Conservation (phyloP, 2,888 invertebrate genomes). For the Macaria notata region DNA sequence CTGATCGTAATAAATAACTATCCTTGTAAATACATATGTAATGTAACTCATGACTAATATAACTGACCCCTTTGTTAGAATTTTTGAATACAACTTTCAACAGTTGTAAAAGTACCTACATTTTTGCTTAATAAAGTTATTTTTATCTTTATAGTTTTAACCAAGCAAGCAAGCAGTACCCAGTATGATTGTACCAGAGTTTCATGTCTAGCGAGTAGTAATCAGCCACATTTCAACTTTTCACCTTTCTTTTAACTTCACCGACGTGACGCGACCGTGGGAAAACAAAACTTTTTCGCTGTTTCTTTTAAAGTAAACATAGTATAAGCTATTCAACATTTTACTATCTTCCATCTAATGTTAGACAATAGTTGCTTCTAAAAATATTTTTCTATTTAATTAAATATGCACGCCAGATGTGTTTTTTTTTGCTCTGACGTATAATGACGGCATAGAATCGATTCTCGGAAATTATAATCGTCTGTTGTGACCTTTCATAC, state of each 20-base stretch:
- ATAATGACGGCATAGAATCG: constrained; percentile 8
- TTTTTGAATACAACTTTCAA: constrained; percentile 8
- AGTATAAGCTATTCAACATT: too few species aligned
- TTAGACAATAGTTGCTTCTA: neutral
- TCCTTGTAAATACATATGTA: too few species aligned
- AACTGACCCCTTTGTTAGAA: too few species aligned
- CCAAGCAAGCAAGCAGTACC: constrained; percentile 17
- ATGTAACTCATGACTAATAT: too few species aligned
- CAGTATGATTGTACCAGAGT: constrained; percentile 1
- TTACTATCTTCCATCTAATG: too few species aligned
- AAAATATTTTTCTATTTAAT: neutral
- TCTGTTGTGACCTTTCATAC: constrained; percentile 12
- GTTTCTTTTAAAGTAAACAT: constrained; percentile 11
- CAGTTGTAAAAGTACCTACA: too few species aligned
- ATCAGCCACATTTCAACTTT: constrained; percentile 6
- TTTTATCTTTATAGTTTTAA: too few species aligned
- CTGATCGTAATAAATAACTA: too few species aligned
- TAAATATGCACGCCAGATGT: constrained; percentile 12
- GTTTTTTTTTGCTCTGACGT: neutral
- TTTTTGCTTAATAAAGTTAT: too few species aligned
- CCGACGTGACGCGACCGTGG: constrained; percentile 9
- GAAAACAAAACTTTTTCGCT: constrained; percentile 16
- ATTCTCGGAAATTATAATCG: constrained; percentile 4
- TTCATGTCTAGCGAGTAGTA: constrained; percentile 1
- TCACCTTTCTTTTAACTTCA: constrained; percentile 26